Conservation (phyloP, 2,797 vertebrate species). For the Lacerta bilineata region DNA sequence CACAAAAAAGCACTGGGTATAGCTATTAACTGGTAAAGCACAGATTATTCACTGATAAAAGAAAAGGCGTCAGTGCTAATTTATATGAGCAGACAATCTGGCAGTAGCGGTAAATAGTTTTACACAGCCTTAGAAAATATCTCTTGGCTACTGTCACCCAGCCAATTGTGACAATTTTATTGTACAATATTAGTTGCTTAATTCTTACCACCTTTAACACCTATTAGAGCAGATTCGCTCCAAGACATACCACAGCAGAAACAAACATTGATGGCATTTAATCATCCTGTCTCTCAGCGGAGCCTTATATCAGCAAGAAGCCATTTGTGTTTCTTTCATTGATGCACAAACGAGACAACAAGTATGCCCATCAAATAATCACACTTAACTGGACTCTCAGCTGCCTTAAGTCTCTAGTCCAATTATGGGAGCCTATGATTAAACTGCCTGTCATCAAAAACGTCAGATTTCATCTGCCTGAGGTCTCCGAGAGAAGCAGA, state of each 20-base stretch:
- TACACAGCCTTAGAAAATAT: slow-evolving; percentile 23
- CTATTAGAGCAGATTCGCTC: slow-evolving; percentile 1
- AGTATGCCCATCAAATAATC: slow-evolving; percentile 45
- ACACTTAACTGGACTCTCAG: slow-evolving; percentile 45
- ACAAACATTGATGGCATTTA: slow-evolving; percentile 25
- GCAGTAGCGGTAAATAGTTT: background rate
- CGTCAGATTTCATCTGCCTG: slow-evolving; percentile 39
- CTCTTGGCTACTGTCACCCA: background rate
- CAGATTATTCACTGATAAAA: background rate
- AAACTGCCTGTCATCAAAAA: slow-evolving; percentile 42
- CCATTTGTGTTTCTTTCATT: slow-evolving; percentile 30
- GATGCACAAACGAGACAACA: slow-evolving; percentile 36
- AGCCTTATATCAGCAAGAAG: slow-evolving; percentile 21
- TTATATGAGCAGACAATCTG: background rate
- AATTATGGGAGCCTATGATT: slow-evolving; percentile 21
- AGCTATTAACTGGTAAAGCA: background rate
- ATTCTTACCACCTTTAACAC: slow-evolving; percentile 34
- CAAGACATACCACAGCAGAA: slow-evolving; percentile 14
- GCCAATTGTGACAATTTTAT: slow-evolving; percentile 24
- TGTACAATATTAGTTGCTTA: slow-evolving; percentile 30
- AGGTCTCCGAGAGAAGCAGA: slow-evolving; percentile 22
- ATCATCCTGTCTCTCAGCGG: slow-evolving; percentile 12
- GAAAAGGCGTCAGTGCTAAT: background rate
- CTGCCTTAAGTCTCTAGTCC: slow-evolving; percentile 40
- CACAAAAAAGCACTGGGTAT: background rate